A percentile compares a stretch with the other conserved stretches of the same genome.
Evolutionary conservation across 2,888 invertebrate genomes (phyloP).

Genomic region (Eristalis pertinax): DNA sequence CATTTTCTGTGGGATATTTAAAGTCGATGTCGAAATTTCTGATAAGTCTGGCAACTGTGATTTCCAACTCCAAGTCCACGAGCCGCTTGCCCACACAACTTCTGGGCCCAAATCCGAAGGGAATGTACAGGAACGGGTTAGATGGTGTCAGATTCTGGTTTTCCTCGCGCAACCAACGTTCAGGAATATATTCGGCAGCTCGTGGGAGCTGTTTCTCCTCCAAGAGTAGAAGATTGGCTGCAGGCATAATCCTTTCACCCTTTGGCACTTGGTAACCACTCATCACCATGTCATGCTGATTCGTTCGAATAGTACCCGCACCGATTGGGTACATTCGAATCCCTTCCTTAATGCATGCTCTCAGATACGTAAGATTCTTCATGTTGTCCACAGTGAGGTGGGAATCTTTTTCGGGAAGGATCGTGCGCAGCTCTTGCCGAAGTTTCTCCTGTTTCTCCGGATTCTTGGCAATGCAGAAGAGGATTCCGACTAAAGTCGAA

Average conservation of each 20-base stretch:
- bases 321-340: conserved; percentile 85
- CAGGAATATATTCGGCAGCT: conserved; percentile 84
- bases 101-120: conserved; percentile 85
- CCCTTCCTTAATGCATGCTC: conserved; percentile 89
- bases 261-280: conserved; percentile 85
- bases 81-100: conserved; percentile 86
- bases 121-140: conserved; percentile 75
- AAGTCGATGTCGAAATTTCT: conserved; percentile 76
- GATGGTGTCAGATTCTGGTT: conserved; percentile 5
- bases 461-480: conserved; percentile 83
- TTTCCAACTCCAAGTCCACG: conserved; percentile 86
- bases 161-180: conserved; percentile 78
- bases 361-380: conserved; percentile 84
- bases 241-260: conserved; percentile 87
- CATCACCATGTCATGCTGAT: conserved; percentile 84
- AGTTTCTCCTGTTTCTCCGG: conserved; percentile 85
- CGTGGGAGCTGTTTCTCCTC: conserved; percentile 84
- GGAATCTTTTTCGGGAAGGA: conserved; percentile 81
- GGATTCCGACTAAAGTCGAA: conserved; percentile 72
- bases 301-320: conserved; percentile 83
- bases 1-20: conserved; percentile 73
- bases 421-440: conserved; percentile 83
- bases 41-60: conserved; percentile 73
- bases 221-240: conserved; percentile 85
- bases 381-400: conserved; percentile 81